These are phyloP conservation scores for Steinernema carpocapsae DNA, from an alignment of 2,888 invertebrate genomes.

Conservation along the genomic window DNA sequence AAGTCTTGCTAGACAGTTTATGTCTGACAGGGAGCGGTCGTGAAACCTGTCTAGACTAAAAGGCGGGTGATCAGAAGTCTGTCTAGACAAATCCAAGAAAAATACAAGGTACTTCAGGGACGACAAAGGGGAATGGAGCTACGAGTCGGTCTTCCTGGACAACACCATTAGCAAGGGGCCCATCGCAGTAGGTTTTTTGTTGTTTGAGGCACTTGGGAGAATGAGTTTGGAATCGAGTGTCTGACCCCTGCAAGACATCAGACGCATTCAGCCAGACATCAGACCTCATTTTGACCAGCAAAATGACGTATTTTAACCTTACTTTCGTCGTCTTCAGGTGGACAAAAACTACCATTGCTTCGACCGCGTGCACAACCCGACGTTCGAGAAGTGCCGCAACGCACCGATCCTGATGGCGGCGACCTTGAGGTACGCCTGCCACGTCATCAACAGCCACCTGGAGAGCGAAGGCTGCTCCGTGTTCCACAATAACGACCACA, in stretches of 20 bases:
- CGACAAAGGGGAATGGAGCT: neutral
- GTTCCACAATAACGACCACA: constrained; percentile 23
- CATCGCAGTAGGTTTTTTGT: neutral
- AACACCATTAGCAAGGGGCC: constrained; percentile 3
- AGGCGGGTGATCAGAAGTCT: too few species aligned
- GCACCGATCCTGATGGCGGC: neutral
- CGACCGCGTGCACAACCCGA: neutral
- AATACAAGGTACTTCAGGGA: too few species aligned
- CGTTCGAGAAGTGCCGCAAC: constrained; percentile 25
- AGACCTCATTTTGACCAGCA: too few species aligned
- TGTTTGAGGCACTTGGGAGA: too few species aligned
- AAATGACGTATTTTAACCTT: too few species aligned
- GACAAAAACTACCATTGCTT: neutral
- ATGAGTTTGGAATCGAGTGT: too few species aligned
- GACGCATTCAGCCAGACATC: too few species aligned
- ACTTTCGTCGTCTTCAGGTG: neutral
- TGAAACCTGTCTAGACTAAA: too few species aligned
- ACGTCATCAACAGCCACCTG: constrained; percentile 29
- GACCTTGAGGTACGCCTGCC: neutral
- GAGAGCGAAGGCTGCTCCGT: constrained; percentile 26
- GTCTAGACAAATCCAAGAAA: too few species aligned
- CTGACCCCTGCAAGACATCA: too few species aligned
- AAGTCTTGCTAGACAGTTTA: too few species aligned
- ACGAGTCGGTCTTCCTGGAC: neutral
- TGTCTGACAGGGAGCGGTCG: too few species aligned